Evolutionary conservation across 2,888 invertebrate genomes (phyloP).

Genomic region (Lathronympha strigana): DNA sequence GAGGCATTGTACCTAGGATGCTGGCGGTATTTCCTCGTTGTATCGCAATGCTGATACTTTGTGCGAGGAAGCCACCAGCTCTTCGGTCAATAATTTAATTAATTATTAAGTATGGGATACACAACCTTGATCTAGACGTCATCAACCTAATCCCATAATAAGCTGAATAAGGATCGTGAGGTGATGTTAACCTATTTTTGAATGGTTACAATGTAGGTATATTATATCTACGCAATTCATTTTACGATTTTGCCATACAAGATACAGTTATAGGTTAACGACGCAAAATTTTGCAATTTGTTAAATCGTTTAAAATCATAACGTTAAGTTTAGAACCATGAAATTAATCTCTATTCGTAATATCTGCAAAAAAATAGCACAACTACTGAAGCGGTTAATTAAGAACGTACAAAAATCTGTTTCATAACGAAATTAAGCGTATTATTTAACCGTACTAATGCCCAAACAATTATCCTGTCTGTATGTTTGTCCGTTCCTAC

Average conservation of each 20-base stretch:
- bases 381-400: conserved; percentile 79
- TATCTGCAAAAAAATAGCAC: conserved; percentile 78
- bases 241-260: conserved; percentile 8
- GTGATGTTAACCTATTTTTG: background rate
- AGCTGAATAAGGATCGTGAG: no score
- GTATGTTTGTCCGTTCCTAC: no score
- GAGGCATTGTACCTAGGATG: no score
- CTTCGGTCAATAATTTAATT: no score
- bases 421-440: conserved; percentile 57
- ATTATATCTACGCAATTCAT: background rate
- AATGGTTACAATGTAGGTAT: background rate
- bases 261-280: conserved; percentile 22
- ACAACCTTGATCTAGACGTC: no score
- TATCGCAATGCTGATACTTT: no score
- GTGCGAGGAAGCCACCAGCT: no score
- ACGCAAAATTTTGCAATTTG: conserved; percentile 22
- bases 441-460: no score
- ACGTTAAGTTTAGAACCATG: conserved; percentile 71
- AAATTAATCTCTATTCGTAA: conserved; percentile 71
- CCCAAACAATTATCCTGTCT: no score
- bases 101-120: no score
- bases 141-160: no score
- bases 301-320: conserved; percentile 64
- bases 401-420: conserved; percentile 76
- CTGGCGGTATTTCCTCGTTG: no score